Evolutionary conservation across 2,888 invertebrate genomes (phyloP).

Genomic region (Eudasyphora cyanicolor): DNA sequence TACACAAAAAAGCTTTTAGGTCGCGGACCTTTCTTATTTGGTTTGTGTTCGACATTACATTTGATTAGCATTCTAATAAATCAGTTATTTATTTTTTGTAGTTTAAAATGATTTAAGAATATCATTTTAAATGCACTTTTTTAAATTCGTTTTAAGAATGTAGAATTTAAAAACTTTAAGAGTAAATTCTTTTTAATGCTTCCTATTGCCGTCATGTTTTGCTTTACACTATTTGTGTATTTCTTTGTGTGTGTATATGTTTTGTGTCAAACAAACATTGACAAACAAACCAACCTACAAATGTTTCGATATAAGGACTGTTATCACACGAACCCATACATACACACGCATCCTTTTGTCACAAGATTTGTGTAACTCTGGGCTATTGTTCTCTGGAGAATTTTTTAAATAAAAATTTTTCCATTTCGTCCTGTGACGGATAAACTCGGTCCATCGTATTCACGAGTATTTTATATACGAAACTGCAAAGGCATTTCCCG

Average conservation of each 20-base stretch:
- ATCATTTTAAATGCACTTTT: no score
- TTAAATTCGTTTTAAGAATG: no score
- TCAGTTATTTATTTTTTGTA: no score
- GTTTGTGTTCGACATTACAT: no score
- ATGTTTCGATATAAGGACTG: background rate
- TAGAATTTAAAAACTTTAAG: background rate
- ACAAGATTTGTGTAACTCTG: no score
- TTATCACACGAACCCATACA: background rate
- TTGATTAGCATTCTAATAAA: no score
- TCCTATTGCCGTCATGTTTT: slow-evolving; percentile 5
- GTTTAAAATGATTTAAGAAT: no score
- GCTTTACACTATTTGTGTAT: slow-evolving; percentile 7
- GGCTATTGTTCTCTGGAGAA: slow-evolving; percentile 51
- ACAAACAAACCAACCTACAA: slow-evolving; percentile 34
- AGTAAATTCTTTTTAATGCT: background rate
- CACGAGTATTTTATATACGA: slow-evolving; percentile 16
- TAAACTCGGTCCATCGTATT: slow-evolving; percentile 30
- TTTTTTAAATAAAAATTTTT: slow-evolving; percentile 48
- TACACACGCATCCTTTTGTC: background rate
- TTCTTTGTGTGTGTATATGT: slow-evolving; percentile 40
- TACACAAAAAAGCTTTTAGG: no score
- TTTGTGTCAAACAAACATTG: slow-evolving; percentile 63
- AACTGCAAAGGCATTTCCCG: background rate
- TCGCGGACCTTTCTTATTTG: no score
- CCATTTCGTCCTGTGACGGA: background rate